Evolutionary conservation across 2,888 invertebrate genomes (phyloP).

Genomic region (Seladonia tumulorum): DNA sequence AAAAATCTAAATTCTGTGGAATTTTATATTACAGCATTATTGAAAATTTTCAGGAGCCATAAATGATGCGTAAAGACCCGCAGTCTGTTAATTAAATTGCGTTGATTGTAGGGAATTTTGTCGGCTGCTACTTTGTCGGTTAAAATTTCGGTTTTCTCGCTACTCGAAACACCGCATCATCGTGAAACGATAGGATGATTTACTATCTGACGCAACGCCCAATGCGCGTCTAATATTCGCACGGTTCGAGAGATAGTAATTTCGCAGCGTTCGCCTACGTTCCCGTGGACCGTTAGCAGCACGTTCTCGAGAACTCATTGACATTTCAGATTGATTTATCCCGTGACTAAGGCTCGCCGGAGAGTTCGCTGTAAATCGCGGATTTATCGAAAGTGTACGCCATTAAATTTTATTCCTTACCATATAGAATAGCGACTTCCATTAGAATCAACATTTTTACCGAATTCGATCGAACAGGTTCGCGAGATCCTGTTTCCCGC

Average conservation of each 20-base stretch:
- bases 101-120: too few species aligned
- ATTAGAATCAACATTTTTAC: neutral
- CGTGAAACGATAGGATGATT: neutral
- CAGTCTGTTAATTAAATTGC: too few species aligned
- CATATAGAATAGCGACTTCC: neutral
- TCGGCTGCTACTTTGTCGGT: neutral
- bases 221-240: constrained; percentile 13
- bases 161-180: neutral
- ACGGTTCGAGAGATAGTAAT: constrained; percentile 10
- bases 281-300: neutral
- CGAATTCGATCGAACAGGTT: neutral
- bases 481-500: neutral
- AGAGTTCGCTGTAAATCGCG: neutral
- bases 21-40: too few species aligned
- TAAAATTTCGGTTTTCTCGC: neutral
- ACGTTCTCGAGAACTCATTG: neutral
- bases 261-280: neutral
- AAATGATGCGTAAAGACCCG: too few species aligned
- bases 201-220: constrained; percentile 21
- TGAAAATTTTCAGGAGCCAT: too few species aligned
- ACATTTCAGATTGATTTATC: neutral
- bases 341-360: neutral
- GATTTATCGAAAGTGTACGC: neutral
- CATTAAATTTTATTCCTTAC: neutral
- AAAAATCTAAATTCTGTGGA: too few species aligned